These are phyloP conservation scores for Suncus etruscus DNA, from an alignment of 2,113 vertebrate species.

Conservation along the genomic window DNA sequence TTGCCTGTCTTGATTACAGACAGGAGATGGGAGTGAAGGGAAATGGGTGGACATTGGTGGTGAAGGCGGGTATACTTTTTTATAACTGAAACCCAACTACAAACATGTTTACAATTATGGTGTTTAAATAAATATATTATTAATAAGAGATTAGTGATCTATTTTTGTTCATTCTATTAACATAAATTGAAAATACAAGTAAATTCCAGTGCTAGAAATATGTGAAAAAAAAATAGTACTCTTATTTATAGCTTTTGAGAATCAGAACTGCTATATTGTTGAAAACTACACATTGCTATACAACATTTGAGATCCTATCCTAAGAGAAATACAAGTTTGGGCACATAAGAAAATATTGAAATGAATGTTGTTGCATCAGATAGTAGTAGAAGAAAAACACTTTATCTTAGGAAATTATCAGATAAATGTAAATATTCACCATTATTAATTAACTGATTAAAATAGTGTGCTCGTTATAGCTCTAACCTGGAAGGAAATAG, in stretches of 20 bases:
- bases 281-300: not conserved
- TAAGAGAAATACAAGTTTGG: conserved; percentile 1
- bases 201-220: not conserved
- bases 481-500: not conserved
- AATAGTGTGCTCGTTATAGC: not conserved
- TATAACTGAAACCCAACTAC: no score
- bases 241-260: not conserved
- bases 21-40: no score
- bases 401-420: not conserved
- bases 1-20: no score
- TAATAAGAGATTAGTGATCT: not conserved
- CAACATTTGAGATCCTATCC: not conserved
- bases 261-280: not conserved
- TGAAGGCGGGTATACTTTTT: no score
- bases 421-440: not conserved
- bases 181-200: conserved; percentile 18
- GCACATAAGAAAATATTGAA: not conserved
- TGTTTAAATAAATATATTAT: no score
- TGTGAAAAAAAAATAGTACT: not conserved
- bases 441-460: not conserved
- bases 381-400: no score
- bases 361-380: not conserved
- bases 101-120: no score
- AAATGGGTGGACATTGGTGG: no score
- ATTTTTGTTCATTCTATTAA: conserved; percentile 10